Percentiles rank a stretch among this genome's conserved stretches.
These are phyloP conservation scores for Prorops nasuta DNA, from an alignment of 1,140 invertebrate genomes.

Conservation along the genomic window DNA sequence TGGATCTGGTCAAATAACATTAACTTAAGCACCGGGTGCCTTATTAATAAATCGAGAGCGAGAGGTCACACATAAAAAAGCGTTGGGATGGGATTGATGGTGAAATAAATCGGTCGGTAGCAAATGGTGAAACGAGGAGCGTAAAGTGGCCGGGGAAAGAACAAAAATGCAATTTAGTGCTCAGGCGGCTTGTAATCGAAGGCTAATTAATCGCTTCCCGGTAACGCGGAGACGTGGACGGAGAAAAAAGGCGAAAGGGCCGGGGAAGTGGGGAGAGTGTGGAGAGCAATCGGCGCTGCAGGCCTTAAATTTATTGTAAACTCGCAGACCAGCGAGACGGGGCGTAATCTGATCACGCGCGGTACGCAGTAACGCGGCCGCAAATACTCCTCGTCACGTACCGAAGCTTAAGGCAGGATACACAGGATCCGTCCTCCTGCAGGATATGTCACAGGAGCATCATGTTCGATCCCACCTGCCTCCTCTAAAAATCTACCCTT, in stretches of 20 bases:
- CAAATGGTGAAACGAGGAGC: no score
- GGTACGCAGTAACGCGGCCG: slow-evolving; percentile 23
- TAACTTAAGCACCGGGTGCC: no score
- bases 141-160: no score
- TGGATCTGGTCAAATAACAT: no score
- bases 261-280: not conserved
- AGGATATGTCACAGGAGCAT: slow-evolving; percentile 1
- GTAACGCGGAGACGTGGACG: not conserved
- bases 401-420: slow-evolving; percentile 28
- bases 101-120: no score
- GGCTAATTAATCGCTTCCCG: slow-evolving; percentile 23
- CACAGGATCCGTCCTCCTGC: slow-evolving; percentile 10
- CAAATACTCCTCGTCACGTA: slow-evolving; percentile 39
- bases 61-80: no score
- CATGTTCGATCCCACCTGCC: no score
- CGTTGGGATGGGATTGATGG: no score
- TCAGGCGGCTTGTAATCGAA: not conserved
- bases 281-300: not conserved
- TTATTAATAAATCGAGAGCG: no score
- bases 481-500: no score
- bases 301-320: not conserved
- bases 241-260: not conserved
- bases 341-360: slow-evolving; percentile 38
- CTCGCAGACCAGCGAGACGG: not conserved
- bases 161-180: no score